phyloP scores from a whole-genome alignment of 2,888 invertebrate genomes.

The Theodoxus fluviatilis region DNA sequence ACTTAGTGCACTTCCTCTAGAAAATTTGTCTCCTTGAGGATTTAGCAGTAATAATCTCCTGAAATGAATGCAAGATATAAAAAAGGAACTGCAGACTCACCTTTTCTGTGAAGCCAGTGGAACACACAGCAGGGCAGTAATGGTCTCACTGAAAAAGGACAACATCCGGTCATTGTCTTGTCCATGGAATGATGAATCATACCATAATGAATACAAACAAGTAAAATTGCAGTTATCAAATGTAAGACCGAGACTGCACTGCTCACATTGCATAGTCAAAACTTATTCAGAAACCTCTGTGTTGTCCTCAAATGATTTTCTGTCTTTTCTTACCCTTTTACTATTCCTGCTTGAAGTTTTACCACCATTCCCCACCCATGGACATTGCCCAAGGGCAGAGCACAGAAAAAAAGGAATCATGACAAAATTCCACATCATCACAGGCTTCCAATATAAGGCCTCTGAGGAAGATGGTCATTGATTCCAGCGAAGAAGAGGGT shows the following conservation, averaged over 20 bases:
- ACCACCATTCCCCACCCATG: no score
- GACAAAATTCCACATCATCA: no score
- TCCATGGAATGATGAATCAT: not conserved
- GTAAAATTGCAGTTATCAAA: not conserved
- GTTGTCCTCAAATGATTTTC: no score
- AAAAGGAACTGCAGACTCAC: constrained; percentile 30
- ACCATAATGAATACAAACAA: constrained; percentile 6
- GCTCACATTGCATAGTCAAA: not conserved
- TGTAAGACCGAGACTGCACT: not conserved
- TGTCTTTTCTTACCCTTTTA: no score
- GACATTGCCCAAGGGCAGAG: no score
- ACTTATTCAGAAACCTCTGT: constrained; percentile 5
- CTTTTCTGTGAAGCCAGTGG: constrained; percentile 64
- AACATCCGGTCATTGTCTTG: constrained; percentile 16
- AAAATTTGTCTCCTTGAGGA: not conserved
- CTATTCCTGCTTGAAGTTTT: no score
- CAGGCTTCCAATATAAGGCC: no score
- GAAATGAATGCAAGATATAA: not conserved
- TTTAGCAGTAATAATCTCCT: not conserved
- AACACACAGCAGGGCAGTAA: constrained; percentile 59
- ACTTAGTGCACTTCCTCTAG: not conserved
- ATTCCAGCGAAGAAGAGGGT: no score
- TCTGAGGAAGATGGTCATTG: no score
- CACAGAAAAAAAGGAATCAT: no score
- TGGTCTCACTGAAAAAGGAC: constrained; percentile 66